These are phyloP conservation scores for Camarhynchus parvulus DNA, from an alignment of 2,113 vertebrate species.

Conservation along the genomic window DNA sequence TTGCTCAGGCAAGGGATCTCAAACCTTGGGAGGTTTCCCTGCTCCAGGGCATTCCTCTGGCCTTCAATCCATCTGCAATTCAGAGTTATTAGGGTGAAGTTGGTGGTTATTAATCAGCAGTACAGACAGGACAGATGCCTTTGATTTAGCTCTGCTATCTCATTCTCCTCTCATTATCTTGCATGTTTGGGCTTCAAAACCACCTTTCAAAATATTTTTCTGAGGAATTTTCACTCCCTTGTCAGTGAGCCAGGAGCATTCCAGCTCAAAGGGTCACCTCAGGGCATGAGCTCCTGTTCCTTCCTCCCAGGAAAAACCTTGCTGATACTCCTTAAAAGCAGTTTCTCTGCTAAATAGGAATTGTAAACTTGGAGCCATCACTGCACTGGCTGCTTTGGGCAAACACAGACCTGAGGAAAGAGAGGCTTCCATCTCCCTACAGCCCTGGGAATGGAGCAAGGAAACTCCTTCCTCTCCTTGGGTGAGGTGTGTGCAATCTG, in stretches of 20 bases:
- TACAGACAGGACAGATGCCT: not conserved
- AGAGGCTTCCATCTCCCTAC: not conserved
- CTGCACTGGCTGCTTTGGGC: not conserved
- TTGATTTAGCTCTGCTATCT: not conserved
- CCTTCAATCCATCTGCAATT: not conserved
- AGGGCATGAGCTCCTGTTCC: not conserved
- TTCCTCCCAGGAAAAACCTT: not conserved
- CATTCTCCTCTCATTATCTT: not conserved
- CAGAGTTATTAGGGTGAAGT: not conserved
- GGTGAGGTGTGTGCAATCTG: no score
- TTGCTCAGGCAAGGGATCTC: not conserved
- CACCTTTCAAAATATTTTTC: not conserved
- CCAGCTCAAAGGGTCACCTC: not conserved
- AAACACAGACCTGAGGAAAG: not conserved
- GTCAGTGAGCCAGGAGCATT: rapidly evolving
- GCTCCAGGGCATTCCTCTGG: not conserved
- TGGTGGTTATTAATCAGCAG: not conserved
- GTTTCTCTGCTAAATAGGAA: not conserved
- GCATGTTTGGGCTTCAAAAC: not conserved
- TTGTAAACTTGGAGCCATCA: not conserved
- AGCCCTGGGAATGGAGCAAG: not conserved
- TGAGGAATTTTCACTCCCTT: not conserved
- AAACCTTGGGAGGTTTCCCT: not conserved
- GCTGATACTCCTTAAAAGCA: not conserved
- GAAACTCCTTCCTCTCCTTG: not conserved